A percentile compares a stretch with the other conserved stretches of the same genome.
Evolutionary conservation across 2,888 invertebrate species (phyloP).

Genomic region (Athrips mouffetella): DNA sequence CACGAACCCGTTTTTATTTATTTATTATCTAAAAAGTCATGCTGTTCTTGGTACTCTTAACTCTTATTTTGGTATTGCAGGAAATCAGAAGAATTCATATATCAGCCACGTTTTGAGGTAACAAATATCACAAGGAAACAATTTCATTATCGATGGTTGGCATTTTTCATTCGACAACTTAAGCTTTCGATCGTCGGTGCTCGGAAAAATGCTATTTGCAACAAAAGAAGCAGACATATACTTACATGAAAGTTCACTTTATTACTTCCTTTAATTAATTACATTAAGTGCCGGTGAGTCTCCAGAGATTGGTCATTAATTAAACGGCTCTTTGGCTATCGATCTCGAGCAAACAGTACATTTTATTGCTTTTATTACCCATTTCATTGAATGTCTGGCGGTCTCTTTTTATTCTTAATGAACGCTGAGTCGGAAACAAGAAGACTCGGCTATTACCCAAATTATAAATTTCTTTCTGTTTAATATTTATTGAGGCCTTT

Average conservation of each 20-base stretch:
- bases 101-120: too few relatives aligned
- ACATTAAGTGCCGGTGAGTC: constrained; percentile 73
- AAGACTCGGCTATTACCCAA: neutral
- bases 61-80: too few relatives aligned
- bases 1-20: too few relatives aligned
- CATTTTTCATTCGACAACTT: constrained; percentile 1
- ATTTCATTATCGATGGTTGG: neutral
- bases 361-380: constrained; percentile 69
- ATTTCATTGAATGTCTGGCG: constrained; percentile 56
- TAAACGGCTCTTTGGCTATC: constrained; percentile 68
- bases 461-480: neutral
- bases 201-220: constrained; percentile 9
- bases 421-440: constrained; percentile 20
- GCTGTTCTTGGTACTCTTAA: too few relatives aligned
- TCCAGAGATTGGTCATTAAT: constrained; percentile 73
- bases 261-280: constrained; percentile 61
- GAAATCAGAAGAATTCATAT: too few relatives aligned
- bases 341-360: constrained; percentile 70
- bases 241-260: constrained; percentile 25
- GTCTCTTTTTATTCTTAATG: constrained; percentile 51
- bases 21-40: too few relatives aligned
- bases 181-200: neutral
- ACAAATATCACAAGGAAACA: neutral
- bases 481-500: constrained; percentile 4
- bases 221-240: constrained; percentile 20